Evolutionary conservation across 2,113 vertebrate species (phyloP).

Genomic region (Camelus dromedarius): DNA sequence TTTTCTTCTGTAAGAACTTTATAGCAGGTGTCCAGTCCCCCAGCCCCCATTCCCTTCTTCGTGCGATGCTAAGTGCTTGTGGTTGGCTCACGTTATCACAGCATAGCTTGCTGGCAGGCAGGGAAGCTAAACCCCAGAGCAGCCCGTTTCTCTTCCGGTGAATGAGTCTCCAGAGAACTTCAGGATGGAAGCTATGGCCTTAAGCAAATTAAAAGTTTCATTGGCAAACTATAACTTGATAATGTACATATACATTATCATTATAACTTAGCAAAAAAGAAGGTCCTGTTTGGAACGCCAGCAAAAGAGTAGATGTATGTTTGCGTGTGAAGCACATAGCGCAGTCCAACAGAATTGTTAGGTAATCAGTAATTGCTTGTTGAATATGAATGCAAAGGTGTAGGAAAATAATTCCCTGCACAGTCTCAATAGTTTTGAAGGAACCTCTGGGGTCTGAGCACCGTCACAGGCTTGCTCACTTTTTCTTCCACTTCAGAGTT

Average conservation of each 20-base stretch:
- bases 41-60: background rate
- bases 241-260: constrained; percentile 6
- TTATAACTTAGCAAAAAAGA: constrained; percentile 40
- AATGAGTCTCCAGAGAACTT: constrained; percentile 62
- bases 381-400: constrained; percentile 1
- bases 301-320: background rate
- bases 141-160: constrained; percentile 17
- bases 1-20: background rate
- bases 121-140: constrained; percentile 1
- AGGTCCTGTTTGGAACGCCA: constrained; percentile 17
- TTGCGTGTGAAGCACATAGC: background rate
- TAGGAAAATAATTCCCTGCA: background rate
- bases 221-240: constrained; percentile 60
- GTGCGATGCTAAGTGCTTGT: background rate
- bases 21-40: background rate
- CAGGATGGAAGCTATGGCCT: constrained; percentile 1
- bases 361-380: background rate
- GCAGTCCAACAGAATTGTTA: background rate
- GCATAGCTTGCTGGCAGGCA: background rate
- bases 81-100: background rate
- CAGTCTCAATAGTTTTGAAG: background rate
- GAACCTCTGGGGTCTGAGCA: background rate
- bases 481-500: constrained; percentile 14
- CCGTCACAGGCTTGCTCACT: background rate
- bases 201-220: constrained; percentile 74